Evolutionary conservation across 2,888 invertebrate species (phyloP).

Genomic region (Liposcelis brunnea): DNA sequence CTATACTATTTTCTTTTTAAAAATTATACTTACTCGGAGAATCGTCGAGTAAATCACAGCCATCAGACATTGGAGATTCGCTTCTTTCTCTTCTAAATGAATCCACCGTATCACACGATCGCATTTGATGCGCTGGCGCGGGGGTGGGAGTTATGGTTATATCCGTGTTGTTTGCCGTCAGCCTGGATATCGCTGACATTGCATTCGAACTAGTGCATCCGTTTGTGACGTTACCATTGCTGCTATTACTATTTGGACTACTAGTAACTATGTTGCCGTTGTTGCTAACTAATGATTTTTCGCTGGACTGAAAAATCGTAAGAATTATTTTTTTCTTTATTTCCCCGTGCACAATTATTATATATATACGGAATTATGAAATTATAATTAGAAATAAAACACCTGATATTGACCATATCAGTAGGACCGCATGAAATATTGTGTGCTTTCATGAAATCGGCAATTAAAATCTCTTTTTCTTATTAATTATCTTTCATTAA

Average conservation of each 20-base stretch:
- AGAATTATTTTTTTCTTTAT: not conserved
- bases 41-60: conserved; percentile 48
- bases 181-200: conserved; percentile 29
- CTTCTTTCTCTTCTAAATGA: conserved; percentile 4
- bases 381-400: too few species aligned
- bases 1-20: too few species aligned
- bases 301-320: conserved; percentile 8
- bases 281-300: not conserved
- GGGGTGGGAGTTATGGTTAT: conserved; percentile 62
- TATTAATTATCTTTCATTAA: too few species aligned
- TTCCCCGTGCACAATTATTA: not conserved
- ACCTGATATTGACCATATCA: too few species aligned
- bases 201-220: conserved; percentile 13
- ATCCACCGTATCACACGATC: not conserved
- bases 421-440: too few species aligned
- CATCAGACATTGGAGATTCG: conserved; percentile 7
- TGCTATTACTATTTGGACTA: not conserved
- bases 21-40: conserved; percentile 81
- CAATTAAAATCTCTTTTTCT: too few species aligned
- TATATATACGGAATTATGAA: not conserved
- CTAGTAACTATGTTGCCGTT: not conserved
- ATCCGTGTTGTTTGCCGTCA: conserved; percentile 62
- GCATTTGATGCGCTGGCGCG: conserved; percentile 21
- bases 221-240: conserved; percentile 9
- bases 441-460: too few species aligned